Conservation (phyloP, 2,888 invertebrate genomes). For the Physocephala rufipes region DNA sequence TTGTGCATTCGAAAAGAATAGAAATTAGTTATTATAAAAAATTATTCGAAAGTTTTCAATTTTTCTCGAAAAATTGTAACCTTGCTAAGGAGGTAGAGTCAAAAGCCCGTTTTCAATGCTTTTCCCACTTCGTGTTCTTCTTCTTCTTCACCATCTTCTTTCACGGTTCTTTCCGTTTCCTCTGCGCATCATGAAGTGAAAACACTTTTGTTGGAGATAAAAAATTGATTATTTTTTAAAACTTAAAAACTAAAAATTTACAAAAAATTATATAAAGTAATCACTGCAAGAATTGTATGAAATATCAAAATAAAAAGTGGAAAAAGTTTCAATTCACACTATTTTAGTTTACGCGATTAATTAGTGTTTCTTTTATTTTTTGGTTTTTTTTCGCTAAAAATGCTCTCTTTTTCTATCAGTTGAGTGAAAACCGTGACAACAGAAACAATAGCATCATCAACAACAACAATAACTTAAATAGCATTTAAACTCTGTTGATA, state of each 20-base stretch:
- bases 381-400: not conserved
- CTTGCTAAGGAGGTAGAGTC: slow-evolving; percentile 5
- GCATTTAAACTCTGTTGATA: slow-evolving; percentile 19
- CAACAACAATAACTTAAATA: slow-evolving; percentile 15
- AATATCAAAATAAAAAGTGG: not conserved
- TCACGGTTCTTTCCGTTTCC: not conserved
- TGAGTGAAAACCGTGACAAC: slow-evolving; percentile 8
- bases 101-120: slow-evolving; percentile 5
- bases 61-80: not conserved
- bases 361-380: too few relatives aligned
- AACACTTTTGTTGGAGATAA: not conserved
- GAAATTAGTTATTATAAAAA: not conserved
- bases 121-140: not conserved
- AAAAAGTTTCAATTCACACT: not conserved
- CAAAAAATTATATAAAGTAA: not conserved
- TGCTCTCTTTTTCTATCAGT: not conserved
- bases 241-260: slow-evolving; percentile 7
- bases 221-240: not conserved
- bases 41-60: not conserved
- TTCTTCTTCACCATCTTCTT: not conserved
- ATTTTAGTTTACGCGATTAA: not conserved
- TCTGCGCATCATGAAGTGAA: slow-evolving; percentile 19
- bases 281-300: not conserved
- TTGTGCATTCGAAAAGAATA: too few relatives aligned
- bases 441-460: slow-evolving; percentile 14